These are phyloP conservation scores for Tarsius wallacei DNA, from an alignment of 2,797 vertebrate genomes.

Conservation along the genomic window DNA sequence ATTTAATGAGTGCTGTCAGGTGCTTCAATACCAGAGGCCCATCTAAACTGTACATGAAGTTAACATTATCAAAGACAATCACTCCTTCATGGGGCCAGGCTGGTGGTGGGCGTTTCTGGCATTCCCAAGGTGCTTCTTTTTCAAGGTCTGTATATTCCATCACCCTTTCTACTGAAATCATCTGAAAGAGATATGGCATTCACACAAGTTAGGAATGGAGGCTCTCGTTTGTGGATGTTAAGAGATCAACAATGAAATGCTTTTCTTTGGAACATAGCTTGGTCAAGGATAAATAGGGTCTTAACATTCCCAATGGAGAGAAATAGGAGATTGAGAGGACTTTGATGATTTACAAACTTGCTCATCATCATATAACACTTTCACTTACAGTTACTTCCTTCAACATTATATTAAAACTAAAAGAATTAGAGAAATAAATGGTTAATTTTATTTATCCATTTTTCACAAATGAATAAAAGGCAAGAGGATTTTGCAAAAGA, in stretches of 20 bases:
- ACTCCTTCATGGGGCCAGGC: conserved; percentile 95
- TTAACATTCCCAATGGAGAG: background rate
- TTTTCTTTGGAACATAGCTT: background rate
- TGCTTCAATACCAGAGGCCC: conserved; percentile 95
- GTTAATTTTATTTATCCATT: background rate
- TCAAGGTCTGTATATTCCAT: conserved; percentile 97
- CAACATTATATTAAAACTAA: background rate
- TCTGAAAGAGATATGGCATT: conserved; percentile 85
- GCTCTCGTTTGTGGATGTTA: background rate
- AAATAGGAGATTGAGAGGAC: background rate
- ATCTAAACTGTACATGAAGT: conserved; percentile 95
- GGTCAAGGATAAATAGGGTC: background rate
- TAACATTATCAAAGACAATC: conserved; percentile 96
- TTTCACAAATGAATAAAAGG: background rate
- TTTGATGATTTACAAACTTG: background rate
- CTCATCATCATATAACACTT: rapidly evolving
- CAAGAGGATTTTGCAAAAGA: background rate
- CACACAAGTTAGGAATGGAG: rapidly evolving
- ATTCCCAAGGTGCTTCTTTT: conserved; percentile 97
- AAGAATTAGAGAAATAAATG: background rate
- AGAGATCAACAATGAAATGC: background rate
- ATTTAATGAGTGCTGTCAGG: conserved; percentile 94
- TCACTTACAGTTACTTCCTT: background rate
- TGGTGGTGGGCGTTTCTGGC: conserved; percentile 91
- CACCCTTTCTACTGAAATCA: conserved; percentile 98